phyloP scores from a whole-genome alignment of 2,888 invertebrate genomes.

The Theretra japonica region DNA sequence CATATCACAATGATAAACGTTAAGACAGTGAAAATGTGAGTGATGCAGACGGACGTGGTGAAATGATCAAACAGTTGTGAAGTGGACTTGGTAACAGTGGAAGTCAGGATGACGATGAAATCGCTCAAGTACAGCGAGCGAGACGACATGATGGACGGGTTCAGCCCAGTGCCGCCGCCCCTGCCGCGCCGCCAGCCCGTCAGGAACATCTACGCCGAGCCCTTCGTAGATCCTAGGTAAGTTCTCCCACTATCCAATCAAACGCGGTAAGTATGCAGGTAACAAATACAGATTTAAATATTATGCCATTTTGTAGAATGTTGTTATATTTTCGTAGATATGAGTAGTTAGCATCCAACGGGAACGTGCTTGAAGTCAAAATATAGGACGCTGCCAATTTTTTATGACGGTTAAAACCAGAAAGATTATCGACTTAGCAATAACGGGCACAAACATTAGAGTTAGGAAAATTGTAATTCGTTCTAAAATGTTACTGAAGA shows the following conservation, averaged over 20 bases:
- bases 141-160: slow-evolving; percentile 83
- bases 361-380: not conserved
- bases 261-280: slow-evolving; percentile 42
- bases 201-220: slow-evolving; percentile 87
- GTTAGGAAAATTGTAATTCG: not conserved
- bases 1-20: slow-evolving; percentile 47
- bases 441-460: not conserved
- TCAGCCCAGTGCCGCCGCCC: slow-evolving; percentile 86
- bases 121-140: slow-evolving; percentile 84
- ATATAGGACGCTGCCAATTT: not conserved
- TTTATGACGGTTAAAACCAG: not conserved
- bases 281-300: not conserved
- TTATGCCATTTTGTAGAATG: not conserved
- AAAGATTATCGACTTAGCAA: not conserved
- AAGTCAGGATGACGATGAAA: slow-evolving; percentile 85
- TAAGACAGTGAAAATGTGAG: slow-evolving; percentile 73
- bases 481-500: not conserved
- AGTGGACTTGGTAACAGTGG: slow-evolving; percentile 63
- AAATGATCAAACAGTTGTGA: slow-evolving; percentile 72
- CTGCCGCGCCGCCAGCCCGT: slow-evolving; percentile 86
- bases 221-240: slow-evolving; percentile 86
- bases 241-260: slow-evolving; percentile 45
- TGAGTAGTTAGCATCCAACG: not conserved
- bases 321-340: not conserved
- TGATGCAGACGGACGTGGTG: slow-evolving; percentile 69